phyloP scores from a whole-genome alignment of 2,797 vertebrate species.

The Sarcoramphus papa region DNA sequence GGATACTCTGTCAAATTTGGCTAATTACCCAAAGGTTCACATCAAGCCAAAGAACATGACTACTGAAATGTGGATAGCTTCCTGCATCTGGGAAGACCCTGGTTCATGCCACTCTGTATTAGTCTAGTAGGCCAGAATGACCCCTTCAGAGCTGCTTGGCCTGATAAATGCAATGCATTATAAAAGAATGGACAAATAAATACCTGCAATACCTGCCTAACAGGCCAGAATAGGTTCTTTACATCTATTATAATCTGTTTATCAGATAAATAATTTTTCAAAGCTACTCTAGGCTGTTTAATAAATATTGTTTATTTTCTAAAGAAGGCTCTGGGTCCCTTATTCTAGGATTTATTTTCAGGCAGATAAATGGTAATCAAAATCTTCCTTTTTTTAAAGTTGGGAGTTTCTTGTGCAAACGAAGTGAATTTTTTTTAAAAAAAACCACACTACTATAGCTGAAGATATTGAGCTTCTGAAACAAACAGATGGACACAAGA shows the following conservation, averaged over 20 bases:
- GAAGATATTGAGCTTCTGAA: background rate
- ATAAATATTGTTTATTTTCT: background rate
- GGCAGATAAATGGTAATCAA: background rate
- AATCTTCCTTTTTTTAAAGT: background rate
- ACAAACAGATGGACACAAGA: background rate
- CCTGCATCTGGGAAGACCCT: background rate
- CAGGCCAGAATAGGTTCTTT: background rate
- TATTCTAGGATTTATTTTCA: background rate
- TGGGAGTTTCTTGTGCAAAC: background rate
- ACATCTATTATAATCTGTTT: background rate
- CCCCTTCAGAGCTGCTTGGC: background rate
- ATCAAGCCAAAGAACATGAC: background rate
- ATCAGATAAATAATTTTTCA: conserved; percentile 3
- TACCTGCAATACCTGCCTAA: background rate
- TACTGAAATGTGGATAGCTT: background rate
- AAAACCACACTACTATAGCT: accelerated
- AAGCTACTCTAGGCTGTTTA: background rate
- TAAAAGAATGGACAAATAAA: background rate
- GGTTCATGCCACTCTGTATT: background rate
- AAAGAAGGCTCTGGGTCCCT: background rate
- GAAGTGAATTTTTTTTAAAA: background rate
- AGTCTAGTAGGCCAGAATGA: background rate
- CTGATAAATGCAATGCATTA: background rate
- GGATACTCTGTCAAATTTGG: background rate
- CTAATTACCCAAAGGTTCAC: background rate